Evolutionary conservation across 2,797 vertebrate genomes (phyloP).

Genomic region (Oreochromis grahami): DNA sequence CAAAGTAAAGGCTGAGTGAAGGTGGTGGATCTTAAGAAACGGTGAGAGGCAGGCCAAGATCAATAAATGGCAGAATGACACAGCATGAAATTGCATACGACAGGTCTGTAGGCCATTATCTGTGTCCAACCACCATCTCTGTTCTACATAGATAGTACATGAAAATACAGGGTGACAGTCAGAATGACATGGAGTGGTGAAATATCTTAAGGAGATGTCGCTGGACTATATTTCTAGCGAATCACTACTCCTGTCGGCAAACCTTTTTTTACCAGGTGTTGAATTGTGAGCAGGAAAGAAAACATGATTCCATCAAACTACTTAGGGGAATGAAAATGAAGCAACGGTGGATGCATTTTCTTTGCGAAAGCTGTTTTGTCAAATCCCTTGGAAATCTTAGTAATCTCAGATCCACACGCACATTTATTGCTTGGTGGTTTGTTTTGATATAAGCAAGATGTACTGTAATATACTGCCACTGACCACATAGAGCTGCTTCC

Average conservation of each 20-base stretch:
- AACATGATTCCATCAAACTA: slow-evolving; percentile 6
- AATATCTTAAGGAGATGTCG: slow-evolving; percentile 34
- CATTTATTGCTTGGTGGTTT: slow-evolving; percentile 21
- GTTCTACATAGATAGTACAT: slow-evolving; percentile 24
- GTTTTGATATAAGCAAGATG: slow-evolving; percentile 10
- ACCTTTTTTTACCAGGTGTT: slow-evolving; percentile 9
- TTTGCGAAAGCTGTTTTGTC: neutral
- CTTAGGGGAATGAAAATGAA: slow-evolving; percentile 22
- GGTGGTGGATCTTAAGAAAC: slow-evolving; percentile 49
- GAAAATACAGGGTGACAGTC: slow-evolving; percentile 44
- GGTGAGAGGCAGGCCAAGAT: slow-evolving; percentile 38
- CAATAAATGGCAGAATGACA: slow-evolving; percentile 61
- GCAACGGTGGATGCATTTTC: slow-evolving; percentile 13
- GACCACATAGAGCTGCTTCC: slow-evolving; percentile 99
- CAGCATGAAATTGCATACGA: slow-evolving; percentile 58
- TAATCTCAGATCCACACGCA: neutral
- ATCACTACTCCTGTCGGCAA: neutral
- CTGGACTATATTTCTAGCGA: slow-evolving; percentile 2
- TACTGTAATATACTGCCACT: slow-evolving; percentile 55
- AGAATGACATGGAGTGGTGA: slow-evolving; percentile 22
- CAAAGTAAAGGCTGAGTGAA: slow-evolving; percentile 46
- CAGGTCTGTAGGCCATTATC: slow-evolving; percentile 55
- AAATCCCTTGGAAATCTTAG: neutral
- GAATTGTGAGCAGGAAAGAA: slow-evolving; percentile 2
- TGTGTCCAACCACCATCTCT: slow-evolving; percentile 36